Percentiles rank a stretch among this genome's conserved stretches.
Evolutionary conservation across 2,888 invertebrate species (phyloP).

Genomic region (Saturnia pavonia): DNA sequence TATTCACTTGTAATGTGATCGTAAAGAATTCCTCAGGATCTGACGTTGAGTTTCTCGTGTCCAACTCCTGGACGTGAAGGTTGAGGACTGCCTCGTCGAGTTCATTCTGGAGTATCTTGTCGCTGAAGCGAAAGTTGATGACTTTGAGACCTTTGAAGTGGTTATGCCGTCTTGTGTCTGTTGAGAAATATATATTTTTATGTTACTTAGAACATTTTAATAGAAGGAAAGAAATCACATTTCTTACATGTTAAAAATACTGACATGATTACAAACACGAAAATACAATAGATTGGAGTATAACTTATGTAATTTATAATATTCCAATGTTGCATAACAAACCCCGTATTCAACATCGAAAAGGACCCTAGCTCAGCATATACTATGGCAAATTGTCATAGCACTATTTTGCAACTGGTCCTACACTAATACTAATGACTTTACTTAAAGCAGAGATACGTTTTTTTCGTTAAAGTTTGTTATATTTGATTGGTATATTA

Average conservation of each 20-base stretch:
- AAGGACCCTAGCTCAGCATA: too few species aligned
- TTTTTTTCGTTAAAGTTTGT: neutral
- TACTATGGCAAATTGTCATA: too few species aligned
- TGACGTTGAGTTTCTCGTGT: slow-evolving; percentile 57
- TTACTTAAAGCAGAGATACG: too few species aligned
- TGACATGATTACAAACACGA: too few species aligned
- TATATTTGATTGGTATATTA: neutral
- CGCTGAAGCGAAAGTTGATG: slow-evolving; percentile 87
- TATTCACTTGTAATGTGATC: slow-evolving; percentile 66
- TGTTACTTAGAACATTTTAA: neutral
- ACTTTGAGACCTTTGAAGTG: slow-evolving; percentile 85
- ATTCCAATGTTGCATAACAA: too few species aligned
- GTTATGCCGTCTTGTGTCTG: slow-evolving; percentile 86
- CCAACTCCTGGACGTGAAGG: slow-evolving; percentile 83
- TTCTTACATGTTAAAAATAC: too few species aligned
- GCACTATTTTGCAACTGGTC: too few species aligned
- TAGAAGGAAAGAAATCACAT: neutral
- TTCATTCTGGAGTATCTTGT: slow-evolving; percentile 86
- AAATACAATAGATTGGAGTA: too few species aligned
- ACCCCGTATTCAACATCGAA: too few species aligned
- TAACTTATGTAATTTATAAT: too few species aligned
- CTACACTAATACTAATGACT: too few species aligned
- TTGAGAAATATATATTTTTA: slow-evolving; percentile 19
- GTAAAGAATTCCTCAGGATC: slow-evolving; percentile 64
- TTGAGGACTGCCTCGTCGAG: slow-evolving; percentile 87